Evolutionary conservation across 2,797 vertebrate genomes (phyloP).

Genomic region (Sciurus carolinensis): DNA sequence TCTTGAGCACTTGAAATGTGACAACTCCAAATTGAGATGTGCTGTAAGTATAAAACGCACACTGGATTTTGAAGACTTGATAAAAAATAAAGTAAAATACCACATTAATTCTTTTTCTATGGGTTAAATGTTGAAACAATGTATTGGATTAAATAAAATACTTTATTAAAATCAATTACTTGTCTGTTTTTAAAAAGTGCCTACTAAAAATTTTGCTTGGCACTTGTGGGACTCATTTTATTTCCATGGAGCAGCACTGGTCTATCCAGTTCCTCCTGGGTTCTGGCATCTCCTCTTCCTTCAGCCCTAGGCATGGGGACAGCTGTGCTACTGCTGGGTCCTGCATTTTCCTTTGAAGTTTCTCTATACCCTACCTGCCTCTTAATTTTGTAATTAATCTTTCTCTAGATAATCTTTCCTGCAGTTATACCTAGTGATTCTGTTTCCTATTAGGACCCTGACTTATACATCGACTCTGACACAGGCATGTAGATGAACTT

Average conservation of each 20-base stretch:
- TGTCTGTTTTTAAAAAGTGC: constrained; percentile 9
- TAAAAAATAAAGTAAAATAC: not conserved
- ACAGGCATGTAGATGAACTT: too few relatives aligned
- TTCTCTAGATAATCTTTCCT: constrained; percentile 9
- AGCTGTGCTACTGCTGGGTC: not conserved
- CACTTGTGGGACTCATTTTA: not conserved
- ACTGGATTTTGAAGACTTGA: constrained; percentile 10
- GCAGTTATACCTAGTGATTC: not conserved
- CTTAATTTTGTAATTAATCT: constrained; percentile 26
- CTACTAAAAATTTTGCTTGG: not conserved
- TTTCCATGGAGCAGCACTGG: not conserved
- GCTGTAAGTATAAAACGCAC: not conserved
- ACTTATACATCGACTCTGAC: not conserved
- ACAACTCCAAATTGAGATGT: not conserved
- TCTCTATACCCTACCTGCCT: not conserved
- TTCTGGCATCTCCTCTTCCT: not conserved
- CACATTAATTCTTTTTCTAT: not conserved
- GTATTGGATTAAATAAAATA: not conserved
- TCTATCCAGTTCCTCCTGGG: not conserved
- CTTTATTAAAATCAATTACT: constrained; percentile 32
- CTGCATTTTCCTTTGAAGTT: not conserved
- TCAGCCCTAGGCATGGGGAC: not conserved
- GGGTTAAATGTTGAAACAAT: constrained; percentile 25
- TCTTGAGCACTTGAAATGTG: not conserved
- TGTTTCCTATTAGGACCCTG: not conserved